Percentiles rank a stretch among this genome's conserved stretches.
Conservation (phyloP, 2,797 vertebrate species). For the Anabas testudineus region DNA sequence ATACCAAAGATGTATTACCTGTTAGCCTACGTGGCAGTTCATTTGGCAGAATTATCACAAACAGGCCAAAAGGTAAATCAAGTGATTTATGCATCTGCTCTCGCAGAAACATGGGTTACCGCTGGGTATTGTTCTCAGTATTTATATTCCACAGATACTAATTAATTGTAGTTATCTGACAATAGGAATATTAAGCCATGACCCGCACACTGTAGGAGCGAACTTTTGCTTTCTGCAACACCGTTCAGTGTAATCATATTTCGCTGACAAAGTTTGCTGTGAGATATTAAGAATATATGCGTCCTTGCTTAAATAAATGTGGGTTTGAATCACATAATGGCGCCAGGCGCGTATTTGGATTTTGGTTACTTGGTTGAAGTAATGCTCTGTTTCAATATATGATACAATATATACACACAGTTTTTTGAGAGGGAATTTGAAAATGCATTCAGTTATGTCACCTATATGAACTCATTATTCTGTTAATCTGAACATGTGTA, state of each 20-base stretch:
- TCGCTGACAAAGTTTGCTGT: not conserved
- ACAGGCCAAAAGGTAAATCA: not conserved
- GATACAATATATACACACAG: conserved; percentile 14
- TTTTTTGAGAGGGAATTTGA: conserved; percentile 24
- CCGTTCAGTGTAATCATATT: not conserved
- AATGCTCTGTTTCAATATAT: not conserved
- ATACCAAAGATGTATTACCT: not conserved
- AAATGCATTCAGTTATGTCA: not conserved
- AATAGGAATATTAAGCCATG: not conserved
- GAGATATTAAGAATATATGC: too few relatives aligned
- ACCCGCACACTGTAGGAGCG: not conserved
- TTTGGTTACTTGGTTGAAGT: not conserved
- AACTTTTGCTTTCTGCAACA: not conserved
- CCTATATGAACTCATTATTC: not conserved
- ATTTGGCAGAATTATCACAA: conserved; percentile 1
- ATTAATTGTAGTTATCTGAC: conserved; percentile 2
- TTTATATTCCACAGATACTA: not conserved
- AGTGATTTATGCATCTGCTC: not conserved
- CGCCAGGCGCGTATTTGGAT: not conserved
- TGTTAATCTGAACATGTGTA: not conserved
- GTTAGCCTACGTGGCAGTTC: conserved; percentile 19
- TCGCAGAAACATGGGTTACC: not conserved
- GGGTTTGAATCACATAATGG: not conserved
- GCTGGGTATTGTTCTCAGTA: not conserved
- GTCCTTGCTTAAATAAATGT: not conserved